Evolutionary conservation across 2,113 vertebrate genomes (phyloP).

Genomic region (Mustelus asterias): DNA sequence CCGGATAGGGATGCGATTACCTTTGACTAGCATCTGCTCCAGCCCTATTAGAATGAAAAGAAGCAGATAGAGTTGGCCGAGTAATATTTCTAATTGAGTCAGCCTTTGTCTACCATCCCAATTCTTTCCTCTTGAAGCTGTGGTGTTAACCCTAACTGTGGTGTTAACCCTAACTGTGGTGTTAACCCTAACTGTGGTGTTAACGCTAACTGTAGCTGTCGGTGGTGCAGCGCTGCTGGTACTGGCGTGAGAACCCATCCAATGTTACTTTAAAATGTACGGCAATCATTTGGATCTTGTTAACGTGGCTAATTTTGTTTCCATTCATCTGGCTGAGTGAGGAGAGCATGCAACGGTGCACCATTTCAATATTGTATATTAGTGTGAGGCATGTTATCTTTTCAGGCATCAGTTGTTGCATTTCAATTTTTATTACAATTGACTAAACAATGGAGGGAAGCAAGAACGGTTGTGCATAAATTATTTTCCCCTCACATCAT

Average conservation of each 20-base stretch:
- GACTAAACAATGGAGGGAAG: neutral
- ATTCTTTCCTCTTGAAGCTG: neutral
- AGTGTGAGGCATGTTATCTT: neutral
- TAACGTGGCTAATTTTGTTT: neutral
- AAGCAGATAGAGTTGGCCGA: neutral
- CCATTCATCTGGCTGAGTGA: neutral
- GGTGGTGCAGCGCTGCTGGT: neutral
- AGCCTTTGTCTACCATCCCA: neutral
- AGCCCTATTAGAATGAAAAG: neutral
- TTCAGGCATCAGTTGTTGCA: neutral
- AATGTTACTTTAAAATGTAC: neutral
- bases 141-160: too few species aligned
- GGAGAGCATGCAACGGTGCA: neutral
- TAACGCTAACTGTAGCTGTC: neutral
- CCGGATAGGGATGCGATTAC: neutral
- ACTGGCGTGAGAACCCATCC: too few species aligned
- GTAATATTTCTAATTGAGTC: neutral
- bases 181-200: too few species aligned
- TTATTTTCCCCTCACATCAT: neutral
- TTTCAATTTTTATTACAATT: slow-evolving; percentile 8
- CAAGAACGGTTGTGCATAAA: neutral
- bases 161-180: too few species aligned
- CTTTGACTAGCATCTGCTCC: neutral
- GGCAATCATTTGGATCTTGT: neutral
- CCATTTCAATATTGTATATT: neutral